These are phyloP conservation scores for Pristionchus fissidentatus DNA, from an alignment of 2,888 invertebrate genomes.

Conservation along the genomic window DNA sequence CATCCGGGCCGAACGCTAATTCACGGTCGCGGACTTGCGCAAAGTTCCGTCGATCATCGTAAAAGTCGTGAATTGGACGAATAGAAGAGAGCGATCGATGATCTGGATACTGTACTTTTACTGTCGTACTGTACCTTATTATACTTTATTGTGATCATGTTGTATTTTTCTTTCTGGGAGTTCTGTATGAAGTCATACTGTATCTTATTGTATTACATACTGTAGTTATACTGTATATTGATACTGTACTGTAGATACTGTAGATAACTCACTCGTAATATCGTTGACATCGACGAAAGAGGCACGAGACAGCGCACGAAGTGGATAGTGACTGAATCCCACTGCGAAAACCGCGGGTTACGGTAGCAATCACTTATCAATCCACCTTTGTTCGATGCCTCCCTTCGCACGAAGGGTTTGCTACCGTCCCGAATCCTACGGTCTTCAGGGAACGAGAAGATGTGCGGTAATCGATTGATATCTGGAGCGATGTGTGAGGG, in stretches of 20 bases:
- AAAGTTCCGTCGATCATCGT: slow-evolving; percentile 20
- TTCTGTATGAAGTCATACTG: too few species aligned
- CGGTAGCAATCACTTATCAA: neutral
- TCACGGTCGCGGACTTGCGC: neutral
- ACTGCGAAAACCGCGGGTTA: neutral
- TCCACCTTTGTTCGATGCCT: slow-evolving; percentile 15
- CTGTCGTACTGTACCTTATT: too few species aligned
- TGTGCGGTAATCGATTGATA: slow-evolving; percentile 12
- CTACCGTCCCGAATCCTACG: neutral
- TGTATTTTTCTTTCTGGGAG: too few species aligned
- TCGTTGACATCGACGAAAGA: slow-evolving; percentile 18
- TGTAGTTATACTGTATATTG: neutral
- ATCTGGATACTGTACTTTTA: neutral
- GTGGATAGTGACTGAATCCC: slow-evolving; percentile 9
- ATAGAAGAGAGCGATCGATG: slow-evolving; percentile 2
- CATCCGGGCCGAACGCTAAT: slow-evolving; percentile 16
- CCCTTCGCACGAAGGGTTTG: neutral
- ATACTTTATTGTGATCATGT: too few species aligned
- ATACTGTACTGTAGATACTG: neutral
- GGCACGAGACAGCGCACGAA: neutral
- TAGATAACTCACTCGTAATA: slow-evolving; percentile 4
- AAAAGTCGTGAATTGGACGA: neutral
- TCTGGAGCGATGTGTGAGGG: neutral
- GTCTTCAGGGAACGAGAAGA: slow-evolving; percentile 11
- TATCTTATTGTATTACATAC: neutral